Conservation (phyloP, 2,888 invertebrate species). For the Craniophora ligustri region DNA sequence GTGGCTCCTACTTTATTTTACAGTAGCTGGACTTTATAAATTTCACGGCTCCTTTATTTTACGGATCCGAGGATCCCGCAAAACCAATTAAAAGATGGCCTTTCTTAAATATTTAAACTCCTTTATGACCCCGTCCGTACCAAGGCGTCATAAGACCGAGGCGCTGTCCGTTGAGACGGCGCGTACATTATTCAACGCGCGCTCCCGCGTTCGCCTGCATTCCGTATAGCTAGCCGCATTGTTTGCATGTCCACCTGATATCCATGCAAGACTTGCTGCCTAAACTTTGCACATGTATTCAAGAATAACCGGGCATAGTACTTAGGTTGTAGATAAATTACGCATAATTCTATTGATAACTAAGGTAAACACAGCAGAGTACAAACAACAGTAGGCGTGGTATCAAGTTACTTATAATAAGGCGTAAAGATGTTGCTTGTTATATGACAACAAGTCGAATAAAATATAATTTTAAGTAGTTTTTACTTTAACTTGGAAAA, state of each 20-base stretch:
- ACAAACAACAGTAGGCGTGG: slow-evolving; percentile 10
- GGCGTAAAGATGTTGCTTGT: slow-evolving; percentile 21
- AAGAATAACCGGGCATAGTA: slow-evolving; percentile 54
- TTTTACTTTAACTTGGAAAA: too few species aligned
- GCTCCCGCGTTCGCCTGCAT: slow-evolving; percentile 67
- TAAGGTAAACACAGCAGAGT: slow-evolving; percentile 31
- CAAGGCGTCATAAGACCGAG: slow-evolving; percentile 64
- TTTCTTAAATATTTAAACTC: slow-evolving; percentile 55
- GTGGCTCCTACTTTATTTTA: slow-evolving; percentile 37
- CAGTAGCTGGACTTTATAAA: slow-evolving; percentile 38
- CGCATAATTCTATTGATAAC: slow-evolving; percentile 41
- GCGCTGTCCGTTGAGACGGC: slow-evolving; percentile 63
- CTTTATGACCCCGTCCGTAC: slow-evolving; percentile 55
- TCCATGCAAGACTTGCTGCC: slow-evolving; percentile 60
- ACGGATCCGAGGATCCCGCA: slow-evolving; percentile 31
- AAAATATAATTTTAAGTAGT: too few species aligned
- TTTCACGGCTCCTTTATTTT: slow-evolving; percentile 43
- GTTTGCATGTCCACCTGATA: slow-evolving; percentile 73
- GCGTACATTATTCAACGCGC: slow-evolving; percentile 80
- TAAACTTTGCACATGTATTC: slow-evolving; percentile 58
- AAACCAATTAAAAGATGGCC: slow-evolving; percentile 51
- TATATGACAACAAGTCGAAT: slow-evolving; percentile 24
- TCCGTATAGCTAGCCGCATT: slow-evolving; percentile 67
- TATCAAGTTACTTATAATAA: slow-evolving; percentile 40
- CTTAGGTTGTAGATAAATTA: slow-evolving; percentile 33